Conservation (phyloP, 1,140 invertebrate genomes). For the Whitmania pigra region DNA sequence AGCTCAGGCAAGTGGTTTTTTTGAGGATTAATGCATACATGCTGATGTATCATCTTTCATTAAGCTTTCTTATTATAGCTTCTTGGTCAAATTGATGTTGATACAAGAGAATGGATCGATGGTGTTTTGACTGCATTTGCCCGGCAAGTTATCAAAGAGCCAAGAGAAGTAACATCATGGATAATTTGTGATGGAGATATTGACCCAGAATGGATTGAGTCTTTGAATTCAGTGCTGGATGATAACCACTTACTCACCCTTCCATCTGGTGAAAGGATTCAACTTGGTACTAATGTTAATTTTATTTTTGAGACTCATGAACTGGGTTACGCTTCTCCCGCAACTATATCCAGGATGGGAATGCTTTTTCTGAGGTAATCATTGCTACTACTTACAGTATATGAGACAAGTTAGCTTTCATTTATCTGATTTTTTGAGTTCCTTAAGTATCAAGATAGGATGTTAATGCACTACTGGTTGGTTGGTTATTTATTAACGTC, state of each 20-base stretch:
- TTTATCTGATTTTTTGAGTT: no score
- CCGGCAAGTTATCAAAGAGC: slow-evolving; percentile 63
- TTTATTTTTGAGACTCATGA: slow-evolving; percentile 96
- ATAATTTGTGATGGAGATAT: slow-evolving; percentile 94
- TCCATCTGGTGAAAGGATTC: slow-evolving; percentile 89
- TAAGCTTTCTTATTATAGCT: slow-evolving; percentile 43
- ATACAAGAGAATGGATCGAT: slow-evolving; percentile 88
- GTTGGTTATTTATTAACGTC: no score
- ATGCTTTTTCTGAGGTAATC: slow-evolving; percentile 72
- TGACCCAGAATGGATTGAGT: slow-evolving; percentile 97
- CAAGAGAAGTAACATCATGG: slow-evolving; percentile 58
- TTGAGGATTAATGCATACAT: background rate
- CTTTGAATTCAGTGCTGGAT: slow-evolving; percentile 87
- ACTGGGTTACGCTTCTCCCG: slow-evolving; percentile 82
- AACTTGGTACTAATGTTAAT: slow-evolving; percentile 75
- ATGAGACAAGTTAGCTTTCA: no score
- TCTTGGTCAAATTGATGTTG: slow-evolving; percentile 77
- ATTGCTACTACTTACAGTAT: background rate
- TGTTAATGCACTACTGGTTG: no score
- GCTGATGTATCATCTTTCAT: background rate
- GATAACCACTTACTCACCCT: slow-evolving; percentile 85
- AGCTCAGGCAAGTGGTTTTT: slow-evolving; percentile 45
- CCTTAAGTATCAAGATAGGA: no score
- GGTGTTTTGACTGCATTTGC: slow-evolving; percentile 74
- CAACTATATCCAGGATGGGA: slow-evolving; percentile 90